Evolutionary conservation across 2,888 invertebrate genomes (phyloP), one percentile per base, ranked within the genome.

Genomic region (Branchipolynoe longqiensis): DNA sequence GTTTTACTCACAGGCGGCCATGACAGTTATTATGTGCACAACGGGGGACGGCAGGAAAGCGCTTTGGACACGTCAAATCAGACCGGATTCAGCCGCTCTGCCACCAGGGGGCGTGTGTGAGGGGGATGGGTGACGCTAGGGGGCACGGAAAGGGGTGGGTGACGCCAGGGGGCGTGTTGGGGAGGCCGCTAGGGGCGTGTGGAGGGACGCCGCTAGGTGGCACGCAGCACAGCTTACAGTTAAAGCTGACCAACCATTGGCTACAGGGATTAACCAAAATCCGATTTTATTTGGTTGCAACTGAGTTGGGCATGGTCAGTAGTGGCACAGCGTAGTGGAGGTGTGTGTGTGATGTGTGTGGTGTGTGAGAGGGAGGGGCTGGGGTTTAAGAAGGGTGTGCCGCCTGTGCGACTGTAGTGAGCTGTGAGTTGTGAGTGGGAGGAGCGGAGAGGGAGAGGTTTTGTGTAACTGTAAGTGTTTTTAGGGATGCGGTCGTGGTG

Each of bases 61-160:
- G 69, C 69, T 69, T 69, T 69, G 69, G 69, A 38, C 69, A 69
- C 69, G 69, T 69, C 69, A 69, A 69, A 69, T 69, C 69, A 69
- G 25, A 69, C 69, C 69, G 69, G 69, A 69, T 69, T 69, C 69
- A 69, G 69, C 69, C 69, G 38, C 36, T 33, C n/a, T 62, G 12
- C 31, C 28, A 4, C 62, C 62, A n/a, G 56, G 12, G 56, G 56
- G 18, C n/a, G 56, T 56, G 22, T 56, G 3, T 2, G 56, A 25
- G 56, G 56, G 56, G 18, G 8, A 0, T 33, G 36, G 6, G 38
- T 38, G 36, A 33, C 14, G 69, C 1, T 12, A 69, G 18, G 4
- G 69, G 31, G 22, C 36, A 33, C 69, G 33, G n/a, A n/a, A n/a
- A n/a, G n/a, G n/a, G n/a, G n/a, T 38, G 36, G 3, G 31, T 62